phyloP scores from a whole-genome alignment of 2,797 vertebrate species.

The Austrolebias charrua region DNA sequence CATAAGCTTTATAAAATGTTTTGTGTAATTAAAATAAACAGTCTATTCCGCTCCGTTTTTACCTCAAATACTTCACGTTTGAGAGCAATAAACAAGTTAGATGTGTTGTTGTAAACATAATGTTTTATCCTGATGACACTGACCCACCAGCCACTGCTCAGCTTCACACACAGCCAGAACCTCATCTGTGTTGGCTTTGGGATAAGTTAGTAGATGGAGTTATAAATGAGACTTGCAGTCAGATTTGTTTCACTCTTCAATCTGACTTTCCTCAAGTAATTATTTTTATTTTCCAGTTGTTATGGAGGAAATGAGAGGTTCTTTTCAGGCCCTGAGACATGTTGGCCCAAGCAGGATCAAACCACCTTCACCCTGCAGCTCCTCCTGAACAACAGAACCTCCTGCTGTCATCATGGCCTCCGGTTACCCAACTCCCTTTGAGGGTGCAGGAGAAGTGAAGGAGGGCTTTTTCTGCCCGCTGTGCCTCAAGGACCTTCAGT shows the following conservation, averaged over 20 bases:
- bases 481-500: slow-evolving; percentile 95
- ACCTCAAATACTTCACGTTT: no score
- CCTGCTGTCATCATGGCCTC: slow-evolving; percentile 85
- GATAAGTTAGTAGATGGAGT: neutral
- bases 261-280: slow-evolving; percentile 6
- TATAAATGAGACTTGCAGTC: no score
- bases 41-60: no score
- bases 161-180: no score
- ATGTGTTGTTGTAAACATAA: no score
- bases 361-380: slow-evolving; percentile 16
- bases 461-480: slow-evolving; percentile 96
- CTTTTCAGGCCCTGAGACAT: slow-evolving; percentile 47
- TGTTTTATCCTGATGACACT: no score
- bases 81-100: no score
- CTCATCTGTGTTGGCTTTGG: neutral
- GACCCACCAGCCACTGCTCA: no score
- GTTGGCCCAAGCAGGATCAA: slow-evolving; percentile 40
- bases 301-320: slow-evolving; percentile 58
- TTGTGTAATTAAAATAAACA: no score
- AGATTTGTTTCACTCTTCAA: no score
- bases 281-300: neutral
- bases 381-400: slow-evolving; percentile 20
- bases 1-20: no score
- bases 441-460: slow-evolving; percentile 87
- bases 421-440: slow-evolving; percentile 84